phyloP scores from a whole-genome alignment of 2,113 vertebrate species.

The Pygoscelis antarcticus region DNA sequence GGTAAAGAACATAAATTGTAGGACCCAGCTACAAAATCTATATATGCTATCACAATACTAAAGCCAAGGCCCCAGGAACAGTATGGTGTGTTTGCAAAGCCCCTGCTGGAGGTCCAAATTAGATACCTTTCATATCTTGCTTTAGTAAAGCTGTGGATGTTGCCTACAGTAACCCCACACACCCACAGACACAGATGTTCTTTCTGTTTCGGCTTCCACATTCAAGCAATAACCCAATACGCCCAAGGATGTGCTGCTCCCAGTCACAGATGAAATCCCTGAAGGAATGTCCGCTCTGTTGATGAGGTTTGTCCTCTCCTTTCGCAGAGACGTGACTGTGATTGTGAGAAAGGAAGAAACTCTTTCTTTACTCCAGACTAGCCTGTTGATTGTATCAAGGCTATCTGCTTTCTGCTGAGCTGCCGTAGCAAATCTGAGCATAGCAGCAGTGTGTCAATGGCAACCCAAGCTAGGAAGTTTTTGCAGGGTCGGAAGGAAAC shows the following conservation, averaged over 20 bases:
- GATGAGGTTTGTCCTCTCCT: not conserved
- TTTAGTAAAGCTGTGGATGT: not conserved
- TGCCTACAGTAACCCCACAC: not conserved
- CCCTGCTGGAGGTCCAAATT: not conserved
- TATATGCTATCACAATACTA: not conserved
- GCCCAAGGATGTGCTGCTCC: not conserved
- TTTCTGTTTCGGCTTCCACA: not conserved
- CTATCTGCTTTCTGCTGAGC: not conserved
- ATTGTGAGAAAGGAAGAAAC: not conserved
- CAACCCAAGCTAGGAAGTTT: not conserved
- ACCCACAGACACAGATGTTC: accelerated
- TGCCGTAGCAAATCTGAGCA: not conserved
- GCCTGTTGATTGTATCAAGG: not conserved
- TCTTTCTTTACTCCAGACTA: not conserved
- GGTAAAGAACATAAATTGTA: not conserved
- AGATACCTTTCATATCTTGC: not conserved
- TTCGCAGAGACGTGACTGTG: not conserved
- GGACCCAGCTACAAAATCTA: not conserved
- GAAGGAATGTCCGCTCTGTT: not conserved
- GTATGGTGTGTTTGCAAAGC: not conserved
- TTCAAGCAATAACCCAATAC: not conserved
- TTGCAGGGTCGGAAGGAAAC: not conserved
- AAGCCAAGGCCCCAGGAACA: not conserved
- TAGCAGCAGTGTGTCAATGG: not conserved
- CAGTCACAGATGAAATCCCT: not conserved